Percentiles rank a stretch among this genome's conserved stretches.
These are phyloP conservation scores for Leuciscus waleckii DNA, from an alignment of 2,797 vertebrate genomes.

Conservation along the genomic window DNA sequence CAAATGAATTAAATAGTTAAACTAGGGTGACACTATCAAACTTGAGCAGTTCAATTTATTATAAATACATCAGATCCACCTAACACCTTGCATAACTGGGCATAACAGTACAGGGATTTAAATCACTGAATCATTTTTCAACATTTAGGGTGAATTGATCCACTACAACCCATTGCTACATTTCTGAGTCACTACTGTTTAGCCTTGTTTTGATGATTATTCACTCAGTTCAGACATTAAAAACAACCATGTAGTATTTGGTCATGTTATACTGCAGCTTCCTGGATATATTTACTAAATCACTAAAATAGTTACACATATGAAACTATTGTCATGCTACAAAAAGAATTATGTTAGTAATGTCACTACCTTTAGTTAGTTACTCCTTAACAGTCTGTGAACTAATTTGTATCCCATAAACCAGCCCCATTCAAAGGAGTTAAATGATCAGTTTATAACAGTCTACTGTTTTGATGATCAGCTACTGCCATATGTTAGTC, in stretches of 20 bases:
- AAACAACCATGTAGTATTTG: background rate
- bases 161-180: background rate
- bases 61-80: no score
- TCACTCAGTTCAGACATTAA: background rate
- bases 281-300: background rate
- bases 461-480: background rate
- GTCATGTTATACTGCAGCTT: background rate
- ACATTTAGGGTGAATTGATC: background rate
- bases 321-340: background rate
- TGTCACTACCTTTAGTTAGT: background rate
- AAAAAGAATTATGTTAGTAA: background rate
- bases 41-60: no score
- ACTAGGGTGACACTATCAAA: no score
- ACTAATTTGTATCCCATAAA: background rate
- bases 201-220: background rate
- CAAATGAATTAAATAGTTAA: background rate
- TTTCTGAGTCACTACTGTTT: background rate
- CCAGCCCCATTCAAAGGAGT: background rate
- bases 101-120: background rate
- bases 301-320: background rate
- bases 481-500: constrained; percentile 17
- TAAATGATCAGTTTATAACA: background rate
- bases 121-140: background rate
- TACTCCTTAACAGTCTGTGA: background rate
- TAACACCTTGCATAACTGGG: background rate